Evolutionary conservation across 2,113 vertebrate genomes (phyloP).

Genomic region (Pipa parva): DNA sequence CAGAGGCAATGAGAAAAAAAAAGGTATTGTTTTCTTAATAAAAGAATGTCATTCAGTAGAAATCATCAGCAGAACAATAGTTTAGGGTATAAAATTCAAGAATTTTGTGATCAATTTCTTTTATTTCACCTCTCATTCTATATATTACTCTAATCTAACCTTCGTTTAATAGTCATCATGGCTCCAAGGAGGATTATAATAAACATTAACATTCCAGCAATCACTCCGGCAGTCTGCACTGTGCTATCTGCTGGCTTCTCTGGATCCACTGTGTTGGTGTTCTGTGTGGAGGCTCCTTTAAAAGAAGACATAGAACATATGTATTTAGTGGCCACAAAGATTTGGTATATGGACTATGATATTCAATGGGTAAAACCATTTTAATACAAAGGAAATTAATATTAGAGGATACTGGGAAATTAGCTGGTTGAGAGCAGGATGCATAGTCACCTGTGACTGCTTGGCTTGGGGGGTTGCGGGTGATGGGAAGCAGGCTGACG

Average conservation of each 20-base stretch:
- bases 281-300: conserved; percentile 91
- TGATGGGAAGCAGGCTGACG: conserved; percentile 28
- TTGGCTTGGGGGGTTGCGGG: conserved; percentile 34
- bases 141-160: conserved; percentile 76
- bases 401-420: neutral
- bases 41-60: too few relatives aligned
- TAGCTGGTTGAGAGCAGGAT: neutral
- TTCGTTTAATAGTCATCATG: conserved; percentile 93
- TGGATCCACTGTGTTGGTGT: conserved; percentile 89
- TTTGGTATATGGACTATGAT: conserved; percentile 5
- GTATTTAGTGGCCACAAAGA: neutral
- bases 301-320: conserved; percentile 19
- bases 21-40: too few relatives aligned
- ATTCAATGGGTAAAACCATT: conserved; percentile 10
- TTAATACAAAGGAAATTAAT: neutral
- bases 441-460: conserved; percentile 38
- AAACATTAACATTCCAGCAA: conserved; percentile 94
- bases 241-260: conserved; percentile 94
- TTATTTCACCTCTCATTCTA: neutral
- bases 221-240: conserved; percentile 91
- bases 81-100: too few relatives aligned
- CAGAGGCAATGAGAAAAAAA: too few relatives aligned
- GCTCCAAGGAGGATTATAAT: conserved; percentile 91
- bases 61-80: too few relatives aligned
- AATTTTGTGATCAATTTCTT: too few relatives aligned